Conservation (phyloP, 1,140 invertebrate species). For the Hyles vespertilio region DNA sequence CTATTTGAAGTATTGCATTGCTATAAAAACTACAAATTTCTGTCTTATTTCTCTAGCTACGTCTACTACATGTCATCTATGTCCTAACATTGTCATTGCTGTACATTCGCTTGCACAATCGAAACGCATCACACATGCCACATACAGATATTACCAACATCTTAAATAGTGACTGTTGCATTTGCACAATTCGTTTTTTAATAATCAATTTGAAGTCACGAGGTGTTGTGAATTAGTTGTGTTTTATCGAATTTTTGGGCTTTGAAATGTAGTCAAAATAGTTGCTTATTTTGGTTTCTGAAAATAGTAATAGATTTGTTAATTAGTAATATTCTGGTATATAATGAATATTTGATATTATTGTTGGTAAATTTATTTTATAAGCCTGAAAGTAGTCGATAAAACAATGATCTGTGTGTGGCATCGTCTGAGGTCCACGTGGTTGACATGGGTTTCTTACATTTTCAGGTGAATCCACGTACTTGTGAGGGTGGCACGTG, state of each 20-base stretch:
- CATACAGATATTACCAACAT: constrained; percentile 38
- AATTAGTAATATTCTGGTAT: too few relatives aligned
- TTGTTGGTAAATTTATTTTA: constrained; percentile 2
- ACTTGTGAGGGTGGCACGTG: constrained; percentile 70
- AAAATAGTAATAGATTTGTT: too few relatives aligned
- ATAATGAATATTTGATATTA: constrained; percentile 3
- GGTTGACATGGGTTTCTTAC: constrained; percentile 59
- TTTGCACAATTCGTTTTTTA: constrained; percentile 4
- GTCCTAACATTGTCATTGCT: constrained; percentile 31
- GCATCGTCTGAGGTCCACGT: constrained; percentile 31
- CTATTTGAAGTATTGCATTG: too few relatives aligned
- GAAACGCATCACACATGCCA: constrained; percentile 60
- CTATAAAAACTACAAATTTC: too few relatives aligned
- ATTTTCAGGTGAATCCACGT: constrained; percentile 76
- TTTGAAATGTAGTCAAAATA: constrained; percentile 9
- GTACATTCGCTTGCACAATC: constrained; percentile 45
- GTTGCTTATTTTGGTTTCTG: not conserved
- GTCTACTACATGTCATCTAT: not conserved
- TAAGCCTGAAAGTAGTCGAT: constrained; percentile 17
- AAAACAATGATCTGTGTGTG: constrained; percentile 23
- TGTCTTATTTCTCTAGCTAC: too few relatives aligned
- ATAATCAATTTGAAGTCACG: not conserved
- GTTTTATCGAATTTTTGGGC: constrained; percentile 24
- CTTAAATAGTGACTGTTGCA: not conserved
- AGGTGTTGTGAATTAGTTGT: constrained; percentile 1